Conservation (phyloP, 2,888 invertebrate species). For the Rhagophthalmus giganteus region DNA sequence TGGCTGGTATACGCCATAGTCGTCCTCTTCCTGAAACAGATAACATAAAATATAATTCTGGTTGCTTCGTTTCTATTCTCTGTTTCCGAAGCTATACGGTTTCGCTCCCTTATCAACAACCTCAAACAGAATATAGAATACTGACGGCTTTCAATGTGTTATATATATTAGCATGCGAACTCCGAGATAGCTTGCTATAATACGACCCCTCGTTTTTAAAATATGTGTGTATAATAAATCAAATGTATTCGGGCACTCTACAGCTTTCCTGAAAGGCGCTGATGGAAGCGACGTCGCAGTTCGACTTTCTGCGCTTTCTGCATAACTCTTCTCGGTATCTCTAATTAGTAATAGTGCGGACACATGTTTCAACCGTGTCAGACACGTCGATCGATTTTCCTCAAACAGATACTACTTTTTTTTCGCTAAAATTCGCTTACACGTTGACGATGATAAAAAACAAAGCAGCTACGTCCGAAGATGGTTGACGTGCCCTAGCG, state of each 20-base stretch:
- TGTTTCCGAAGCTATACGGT: slow-evolving; percentile 28
- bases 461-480: slow-evolving; percentile 26
- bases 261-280: slow-evolving; percentile 28
- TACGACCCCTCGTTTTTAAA: slow-evolving; percentile 41
- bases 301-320: slow-evolving; percentile 20
- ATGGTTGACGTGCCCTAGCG: slow-evolving; percentile 37
- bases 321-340: slow-evolving; percentile 22
- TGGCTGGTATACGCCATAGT: slow-evolving; percentile 51
- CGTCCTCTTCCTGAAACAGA: slow-evolving; percentile 52
- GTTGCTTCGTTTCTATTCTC: slow-evolving; percentile 21
- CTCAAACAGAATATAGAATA: slow-evolving; percentile 52
- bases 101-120: slow-evolving; percentile 46
- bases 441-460: slow-evolving; percentile 52
- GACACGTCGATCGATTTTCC: slow-evolving; percentile 22
- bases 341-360: slow-evolving; percentile 25
- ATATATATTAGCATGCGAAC: slow-evolving; percentile 43
- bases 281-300: slow-evolving; percentile 30
- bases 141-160: slow-evolving; percentile 44
- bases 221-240: slow-evolving; percentile 47
- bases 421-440: slow-evolving; percentile 28
- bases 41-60: slow-evolving; percentile 17
- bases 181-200: slow-evolving; percentile 40
- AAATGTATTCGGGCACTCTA: slow-evolving; percentile 40
- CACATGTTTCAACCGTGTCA: slow-evolving; percentile 16
- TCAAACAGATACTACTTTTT: slow-evolving; percentile 16